These are phyloP conservation scores for Julus scandinavius DNA, from an alignment of 2,888 invertebrate species.

Conservation along the genomic window DNA sequence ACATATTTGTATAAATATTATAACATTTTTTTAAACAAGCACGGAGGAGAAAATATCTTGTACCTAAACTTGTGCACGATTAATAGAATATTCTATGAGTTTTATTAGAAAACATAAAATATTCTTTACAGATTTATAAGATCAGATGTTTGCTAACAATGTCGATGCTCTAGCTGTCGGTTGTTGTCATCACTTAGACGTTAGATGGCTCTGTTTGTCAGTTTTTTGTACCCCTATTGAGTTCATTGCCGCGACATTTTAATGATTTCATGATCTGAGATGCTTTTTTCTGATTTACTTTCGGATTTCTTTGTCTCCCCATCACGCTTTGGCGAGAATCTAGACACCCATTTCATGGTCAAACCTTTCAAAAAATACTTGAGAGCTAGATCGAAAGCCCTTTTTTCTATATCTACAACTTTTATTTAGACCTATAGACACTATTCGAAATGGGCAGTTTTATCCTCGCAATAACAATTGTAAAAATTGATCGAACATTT, in stretches of 20 bases:
- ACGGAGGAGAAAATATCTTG: no score
- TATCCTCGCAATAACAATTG: conserved; percentile 20
- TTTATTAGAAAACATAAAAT: no score
- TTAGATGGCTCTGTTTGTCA: neutral
- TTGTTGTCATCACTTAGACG: no score
- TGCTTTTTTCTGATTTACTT: neutral
- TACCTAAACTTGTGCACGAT: no score
- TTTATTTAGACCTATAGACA: neutral
- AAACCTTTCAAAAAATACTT: neutral
- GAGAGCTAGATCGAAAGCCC: neutral
- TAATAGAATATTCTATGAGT: no score
- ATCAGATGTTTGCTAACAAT: no score
- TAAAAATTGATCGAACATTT: conserved; percentile 16
- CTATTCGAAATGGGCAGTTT: neutral
- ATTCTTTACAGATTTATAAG: no score
- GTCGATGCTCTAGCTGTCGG: no score
- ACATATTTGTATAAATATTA: no score
- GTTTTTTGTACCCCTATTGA: neutral
- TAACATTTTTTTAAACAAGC: no score
- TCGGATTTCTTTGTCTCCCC: neutral
- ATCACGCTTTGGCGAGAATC: neutral
- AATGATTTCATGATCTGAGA: neutral
- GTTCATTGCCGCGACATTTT: neutral
- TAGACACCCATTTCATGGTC: neutral
- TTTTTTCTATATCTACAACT: neutral